phyloP scores from a whole-genome alignment of 2,797 vertebrate species.

The Periophthalmus magnuspinnatus region DNA sequence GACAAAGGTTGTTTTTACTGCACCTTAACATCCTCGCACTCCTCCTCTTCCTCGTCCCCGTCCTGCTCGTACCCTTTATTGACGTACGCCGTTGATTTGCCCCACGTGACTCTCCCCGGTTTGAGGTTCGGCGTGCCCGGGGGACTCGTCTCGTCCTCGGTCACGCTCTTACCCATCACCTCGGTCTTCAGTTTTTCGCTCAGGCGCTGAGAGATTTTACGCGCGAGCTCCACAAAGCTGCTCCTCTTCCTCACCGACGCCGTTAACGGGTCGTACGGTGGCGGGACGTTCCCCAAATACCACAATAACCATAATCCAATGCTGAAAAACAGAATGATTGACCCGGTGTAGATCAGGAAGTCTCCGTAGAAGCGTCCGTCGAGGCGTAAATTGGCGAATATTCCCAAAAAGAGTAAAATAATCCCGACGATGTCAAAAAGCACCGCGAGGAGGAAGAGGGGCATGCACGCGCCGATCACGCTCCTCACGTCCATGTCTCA shows the following conservation, averaged over 20 bases:
- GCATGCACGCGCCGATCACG: conserved; percentile 61
- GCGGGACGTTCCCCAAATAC: conserved; percentile 78
- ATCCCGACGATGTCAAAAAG: conserved; percentile 66
- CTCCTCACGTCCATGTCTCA: conserved; percentile 20
- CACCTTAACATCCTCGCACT: not conserved
- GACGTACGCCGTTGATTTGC: conserved; percentile 49
- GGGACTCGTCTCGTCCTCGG: not conserved
- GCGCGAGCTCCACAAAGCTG: conserved; percentile 58
- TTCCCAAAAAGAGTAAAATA: conserved; percentile 70
- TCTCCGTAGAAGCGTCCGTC: conserved; percentile 75
- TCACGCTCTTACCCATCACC: not conserved
- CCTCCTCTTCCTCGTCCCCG: not conserved
- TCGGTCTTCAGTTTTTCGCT: conserved; percentile 31
- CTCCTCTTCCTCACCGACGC: conserved; percentile 5
- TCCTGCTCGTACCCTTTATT: conserved; percentile 62
- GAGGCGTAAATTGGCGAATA: conserved; percentile 68
- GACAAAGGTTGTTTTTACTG: not conserved
- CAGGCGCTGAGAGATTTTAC: conserved; percentile 68
- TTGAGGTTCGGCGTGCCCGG: not conserved
- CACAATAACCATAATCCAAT: conserved; percentile 77
- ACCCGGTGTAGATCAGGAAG: conserved; percentile 79
- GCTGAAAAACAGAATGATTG: conserved; percentile 75
- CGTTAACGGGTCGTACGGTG: conserved; percentile 20
- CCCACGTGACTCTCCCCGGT: conserved; percentile 67
- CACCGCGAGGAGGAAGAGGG: conserved; percentile 60